Evolutionary conservation across 2,113 vertebrate species (phyloP).

Genomic region (Agelaius tricolor): DNA sequence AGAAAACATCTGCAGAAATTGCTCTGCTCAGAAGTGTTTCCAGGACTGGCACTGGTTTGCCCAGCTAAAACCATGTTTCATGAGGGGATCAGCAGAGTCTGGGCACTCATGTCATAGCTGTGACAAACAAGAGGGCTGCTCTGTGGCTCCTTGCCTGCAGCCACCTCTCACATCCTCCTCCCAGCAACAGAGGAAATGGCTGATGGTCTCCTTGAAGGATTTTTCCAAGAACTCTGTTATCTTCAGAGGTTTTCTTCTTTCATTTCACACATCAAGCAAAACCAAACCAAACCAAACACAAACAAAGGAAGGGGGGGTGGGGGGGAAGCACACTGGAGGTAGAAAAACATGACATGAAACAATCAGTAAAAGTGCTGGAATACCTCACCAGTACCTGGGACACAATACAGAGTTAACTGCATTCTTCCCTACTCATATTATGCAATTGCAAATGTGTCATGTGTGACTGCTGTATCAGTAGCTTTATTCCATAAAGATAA

Average conservation of each 20-base stretch:
- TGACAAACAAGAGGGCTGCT: background rate
- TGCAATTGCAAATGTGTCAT: background rate
- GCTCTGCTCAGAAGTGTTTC: background rate
- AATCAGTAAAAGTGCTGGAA: background rate
- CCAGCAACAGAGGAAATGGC: background rate
- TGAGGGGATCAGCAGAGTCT: background rate
- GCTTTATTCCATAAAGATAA: background rate
- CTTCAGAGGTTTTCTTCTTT: background rate
- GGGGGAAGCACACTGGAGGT: background rate
- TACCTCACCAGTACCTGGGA: background rate
- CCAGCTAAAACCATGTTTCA: background rate
- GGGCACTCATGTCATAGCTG: background rate
- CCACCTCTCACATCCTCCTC: background rate
- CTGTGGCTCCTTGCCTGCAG: background rate
- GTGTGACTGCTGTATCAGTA: background rate
- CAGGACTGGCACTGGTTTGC: background rate
- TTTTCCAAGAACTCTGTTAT: background rate
- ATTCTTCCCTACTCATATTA: background rate
- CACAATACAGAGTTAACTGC: background rate
- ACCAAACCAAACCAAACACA: background rate
- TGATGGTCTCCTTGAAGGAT: background rate
- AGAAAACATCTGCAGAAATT: background rate
- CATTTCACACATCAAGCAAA: background rate
- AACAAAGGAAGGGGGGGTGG: rapidly evolving
- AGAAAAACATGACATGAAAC: background rate